phyloP scores from a whole-genome alignment of 2,797 vertebrate species.

The Bovichtus variegatus region DNA sequence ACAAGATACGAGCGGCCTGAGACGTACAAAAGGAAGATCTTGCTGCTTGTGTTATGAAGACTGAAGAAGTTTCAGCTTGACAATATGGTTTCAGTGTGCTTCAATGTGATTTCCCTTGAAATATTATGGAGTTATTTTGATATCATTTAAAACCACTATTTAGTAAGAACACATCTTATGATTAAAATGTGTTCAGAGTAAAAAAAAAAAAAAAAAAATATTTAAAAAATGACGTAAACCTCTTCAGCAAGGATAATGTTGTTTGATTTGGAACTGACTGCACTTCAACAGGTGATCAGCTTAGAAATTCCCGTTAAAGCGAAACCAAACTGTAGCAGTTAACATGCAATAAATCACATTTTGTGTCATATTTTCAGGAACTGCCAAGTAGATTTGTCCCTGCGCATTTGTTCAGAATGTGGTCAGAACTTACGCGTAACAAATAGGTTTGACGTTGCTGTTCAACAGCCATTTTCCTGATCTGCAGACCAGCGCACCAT shows the following conservation, averaged over 20 bases:
- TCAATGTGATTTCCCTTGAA: background rate
- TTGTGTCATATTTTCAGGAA: background rate
- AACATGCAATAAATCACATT: background rate
- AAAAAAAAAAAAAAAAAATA: too few relatives aligned
- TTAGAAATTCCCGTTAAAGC: background rate
- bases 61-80: constrained; percentile 20
- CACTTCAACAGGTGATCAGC: background rate
- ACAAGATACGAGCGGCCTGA: constrained; percentile 24
- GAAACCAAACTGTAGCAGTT: background rate
- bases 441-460: background rate
- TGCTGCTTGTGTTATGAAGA: constrained; percentile 19
- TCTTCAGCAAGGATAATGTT: background rate
- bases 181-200: background rate
- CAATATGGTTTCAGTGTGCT: background rate
- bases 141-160: background rate
- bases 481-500: background rate
- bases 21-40: constrained; percentile 41
- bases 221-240: too few relatives aligned
- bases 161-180: background rate
- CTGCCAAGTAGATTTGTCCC: background rate
- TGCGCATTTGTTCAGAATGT: too few relatives aligned
- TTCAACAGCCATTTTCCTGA: background rate
- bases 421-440: background rate
- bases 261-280: background rate
- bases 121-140: background rate